phyloP scores from a whole-genome alignment of 2,888 invertebrate species.

The Sipha maydis region DNA sequence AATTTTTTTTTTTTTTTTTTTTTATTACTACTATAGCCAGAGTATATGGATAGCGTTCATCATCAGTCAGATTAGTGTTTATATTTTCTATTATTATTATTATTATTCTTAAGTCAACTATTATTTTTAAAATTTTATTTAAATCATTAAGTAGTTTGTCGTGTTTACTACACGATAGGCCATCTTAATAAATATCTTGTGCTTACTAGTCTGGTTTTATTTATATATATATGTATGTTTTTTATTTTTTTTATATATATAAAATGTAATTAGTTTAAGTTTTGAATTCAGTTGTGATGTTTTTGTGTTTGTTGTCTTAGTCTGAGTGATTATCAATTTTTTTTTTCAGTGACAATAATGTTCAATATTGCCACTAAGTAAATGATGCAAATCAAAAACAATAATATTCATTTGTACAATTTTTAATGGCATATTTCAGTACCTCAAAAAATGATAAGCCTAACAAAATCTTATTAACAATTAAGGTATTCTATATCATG shows the following conservation, averaged over 20 bases:
- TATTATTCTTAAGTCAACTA: slow-evolving; percentile 53
- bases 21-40: slow-evolving; percentile 13
- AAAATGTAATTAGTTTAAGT: slow-evolving; percentile 16
- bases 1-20: slow-evolving; percentile 24
- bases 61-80: slow-evolving; percentile 50
- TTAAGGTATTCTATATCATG: not conserved
- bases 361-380: slow-evolving; percentile 22
- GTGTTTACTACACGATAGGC: not conserved
- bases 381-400: slow-evolving; percentile 39
- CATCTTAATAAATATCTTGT: slow-evolving; percentile 37
- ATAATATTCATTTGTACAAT: slow-evolving; percentile 24
- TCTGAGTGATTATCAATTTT: not conserved
- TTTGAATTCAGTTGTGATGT: slow-evolving; percentile 36
- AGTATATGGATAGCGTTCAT: not conserved
- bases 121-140: slow-evolving; percentile 56
- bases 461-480: not conserved
- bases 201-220: slow-evolving; percentile 58
- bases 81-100: slow-evolving; percentile 36
- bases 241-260: slow-evolving; percentile 62
- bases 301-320: not conserved
- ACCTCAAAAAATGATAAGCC: slow-evolving; percentile 1
- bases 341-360: not conserved
- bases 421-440: not conserved
- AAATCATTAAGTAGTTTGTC: slow-evolving; percentile 39
- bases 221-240: slow-evolving; percentile 24